phyloP scores from a whole-genome alignment of 2,888 invertebrate genomes.

The Elaeidobius kamerunicus region DNA sequence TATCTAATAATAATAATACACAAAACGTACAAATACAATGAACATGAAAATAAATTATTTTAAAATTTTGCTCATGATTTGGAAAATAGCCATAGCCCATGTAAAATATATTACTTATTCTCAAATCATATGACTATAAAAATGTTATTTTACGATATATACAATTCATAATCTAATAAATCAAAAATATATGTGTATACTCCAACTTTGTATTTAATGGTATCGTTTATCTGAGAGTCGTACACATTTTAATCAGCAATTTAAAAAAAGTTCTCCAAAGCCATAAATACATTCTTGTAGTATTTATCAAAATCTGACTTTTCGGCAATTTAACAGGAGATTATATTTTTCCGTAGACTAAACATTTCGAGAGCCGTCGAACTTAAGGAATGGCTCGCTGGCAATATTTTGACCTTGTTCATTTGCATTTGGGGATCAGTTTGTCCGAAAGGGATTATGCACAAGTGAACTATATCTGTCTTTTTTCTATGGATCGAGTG shows the following conservation, averaged over 20 bases:
- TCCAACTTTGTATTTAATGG: neutral
- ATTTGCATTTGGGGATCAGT: neutral
- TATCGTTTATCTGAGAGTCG: neutral
- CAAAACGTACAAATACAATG: too few relatives aligned
- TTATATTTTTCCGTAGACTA: conserved; percentile 23
- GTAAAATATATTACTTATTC: neutral
- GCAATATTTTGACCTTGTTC: conserved; percentile 14
- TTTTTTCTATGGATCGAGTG: too few relatives aligned
- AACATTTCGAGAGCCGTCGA: conserved; percentile 22
- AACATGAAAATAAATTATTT: too few relatives aligned
- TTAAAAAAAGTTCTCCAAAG: neutral
- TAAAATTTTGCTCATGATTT: too few relatives aligned
- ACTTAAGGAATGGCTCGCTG: conserved; percentile 19
- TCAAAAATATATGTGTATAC: neutral
- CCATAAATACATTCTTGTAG: conserved; percentile 14
- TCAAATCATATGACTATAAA: too few relatives aligned
- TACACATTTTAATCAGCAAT: neutral
- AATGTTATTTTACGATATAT: too few relatives aligned
- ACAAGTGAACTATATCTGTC: neutral
- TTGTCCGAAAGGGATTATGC: neutral
- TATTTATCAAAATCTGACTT: conserved; percentile 23
- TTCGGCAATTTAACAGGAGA: conserved; percentile 19
- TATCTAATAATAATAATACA: too few relatives aligned
- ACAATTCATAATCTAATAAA: too few relatives aligned
- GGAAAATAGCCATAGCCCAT: too few relatives aligned